Evolutionary conservation across 2,888 invertebrate species (phyloP).

Genomic region (Parnassius apollo): DNA sequence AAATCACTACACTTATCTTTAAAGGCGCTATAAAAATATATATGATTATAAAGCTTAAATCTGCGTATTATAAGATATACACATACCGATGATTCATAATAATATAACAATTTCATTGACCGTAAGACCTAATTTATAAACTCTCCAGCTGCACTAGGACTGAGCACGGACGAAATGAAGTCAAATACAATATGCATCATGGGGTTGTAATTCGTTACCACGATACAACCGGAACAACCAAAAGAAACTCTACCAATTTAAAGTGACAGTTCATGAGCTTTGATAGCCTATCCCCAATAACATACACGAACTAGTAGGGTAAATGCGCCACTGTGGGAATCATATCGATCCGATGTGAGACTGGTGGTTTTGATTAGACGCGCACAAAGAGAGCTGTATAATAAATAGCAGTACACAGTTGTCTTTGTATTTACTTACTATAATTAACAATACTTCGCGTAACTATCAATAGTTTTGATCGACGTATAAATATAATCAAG

Average conservation of each 20-base stretch:
- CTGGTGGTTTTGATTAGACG: conserved; percentile 53
- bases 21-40: no score
- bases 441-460: conserved; percentile 26
- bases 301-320: conserved; percentile 51
- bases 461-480: conserved; percentile 23
- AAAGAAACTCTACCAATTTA: conserved; percentile 50
- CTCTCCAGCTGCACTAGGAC: conserved; percentile 44
- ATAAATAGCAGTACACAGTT: not conserved
- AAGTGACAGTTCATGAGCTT: conserved; percentile 40
- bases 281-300: conserved; percentile 32
- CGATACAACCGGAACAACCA: conserved; percentile 43
- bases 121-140: conserved; percentile 32
- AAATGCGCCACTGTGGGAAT: conserved; percentile 67
- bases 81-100: conserved; percentile 74
- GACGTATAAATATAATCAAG: conserved; percentile 2
- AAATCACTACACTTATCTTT: no score
- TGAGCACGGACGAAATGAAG: conserved; percentile 33
- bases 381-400: conserved; percentile 10
- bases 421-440: conserved; percentile 38
- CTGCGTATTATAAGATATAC: conserved; percentile 9
- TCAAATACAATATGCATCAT: conserved; percentile 42
- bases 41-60: not conserved
- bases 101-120: conserved; percentile 72
- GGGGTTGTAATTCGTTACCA: conserved; percentile 54
- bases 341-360: conserved; percentile 67